Evolutionary conservation across 1,140 invertebrate genomes (phyloP), one percentile per base, ranked within the genome.

Genomic region (Brachionus koreanus): DNA sequence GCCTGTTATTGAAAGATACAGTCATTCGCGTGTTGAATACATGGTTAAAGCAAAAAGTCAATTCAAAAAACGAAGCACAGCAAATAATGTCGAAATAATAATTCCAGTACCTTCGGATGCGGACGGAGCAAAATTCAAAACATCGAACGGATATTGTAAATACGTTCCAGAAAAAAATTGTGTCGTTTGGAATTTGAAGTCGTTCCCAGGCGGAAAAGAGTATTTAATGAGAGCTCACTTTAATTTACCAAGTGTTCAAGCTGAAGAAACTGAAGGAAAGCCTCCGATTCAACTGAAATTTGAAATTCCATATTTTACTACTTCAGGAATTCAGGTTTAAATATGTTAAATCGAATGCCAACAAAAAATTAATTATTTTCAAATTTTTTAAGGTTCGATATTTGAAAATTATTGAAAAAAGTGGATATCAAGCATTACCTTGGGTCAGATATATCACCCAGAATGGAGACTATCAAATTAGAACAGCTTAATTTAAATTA

Each of bases 1-100:
- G 88, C 98, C 96, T 29, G 96, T 98, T 1, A 99, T 99, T 84
- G 97, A 99, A 87, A 91, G 96, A n/a, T 95, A 98, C 89, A 95
- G 94, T 29, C 96, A 99, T 88, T 98, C 95, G 83, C 90, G 98
- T 76, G 96, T 99, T 0, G 98, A 99, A 86, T 98, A 97, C 87
- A 99, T 99, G 97, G 96, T 99, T 16, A 99, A 99, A 90, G 97
- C 97, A 0, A 97, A 98, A 88, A 98, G 96, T 65, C 97, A 99
- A 88, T 99, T 99, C 87, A 99, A 99, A 88, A 90, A 96, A 43
- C 90, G 97, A 52, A 98, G 96, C 0, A 99, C 97, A 2, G 97
- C 98, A 0, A 99, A 99, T 87, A 98, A 99, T 89, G 98, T 99
- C 10, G 97, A 99, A 89, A 98, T 99, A 81, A 93, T 99, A 9